Conservation (phyloP, 2,113 vertebrate species). For the Ranitomeya imitator region DNA sequence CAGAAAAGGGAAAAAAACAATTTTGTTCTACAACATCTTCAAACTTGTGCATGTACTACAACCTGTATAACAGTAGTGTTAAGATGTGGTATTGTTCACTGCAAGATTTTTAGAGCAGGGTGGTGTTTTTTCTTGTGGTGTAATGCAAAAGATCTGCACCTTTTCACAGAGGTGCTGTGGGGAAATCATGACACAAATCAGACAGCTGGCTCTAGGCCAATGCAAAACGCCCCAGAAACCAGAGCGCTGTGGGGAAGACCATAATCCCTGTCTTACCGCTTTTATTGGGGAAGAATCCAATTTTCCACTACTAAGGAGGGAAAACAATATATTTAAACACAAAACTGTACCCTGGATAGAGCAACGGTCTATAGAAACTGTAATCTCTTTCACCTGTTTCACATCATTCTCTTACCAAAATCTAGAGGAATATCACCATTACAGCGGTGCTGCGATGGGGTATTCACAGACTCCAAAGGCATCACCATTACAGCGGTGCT, state of each 20-base stretch:
- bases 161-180: neutral
- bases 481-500: too few species aligned
- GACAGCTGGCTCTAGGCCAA: constrained; percentile 29
- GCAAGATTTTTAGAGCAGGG: neutral
- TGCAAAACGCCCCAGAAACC: constrained; percentile 28
- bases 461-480: neutral
- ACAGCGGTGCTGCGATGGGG: neutral
- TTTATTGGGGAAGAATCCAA: constrained; percentile 44
- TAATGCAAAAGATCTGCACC: neutral
- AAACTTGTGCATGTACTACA: too few species aligned
- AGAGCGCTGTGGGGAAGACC: constrained; percentile 25
- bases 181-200: neutral
- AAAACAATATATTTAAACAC: constrained; percentile 31
- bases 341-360: constrained; percentile 9
- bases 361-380: constrained; percentile 2
- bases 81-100: neutral
- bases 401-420: neutral
- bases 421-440: neutral
- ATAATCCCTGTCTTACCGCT: constrained; percentile 42
- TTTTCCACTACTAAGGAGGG: constrained; percentile 38
- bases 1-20: too few species aligned
- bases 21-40: too few species aligned
- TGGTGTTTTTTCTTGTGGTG: neutral
- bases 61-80: too few species aligned
- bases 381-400: constrained; percentile 34